Evolutionary conservation across 2,113 vertebrate genomes (phyloP), one percentile per base, ranked within the genome.

Genomic region (Crotophaga sulcirostris): DNA sequence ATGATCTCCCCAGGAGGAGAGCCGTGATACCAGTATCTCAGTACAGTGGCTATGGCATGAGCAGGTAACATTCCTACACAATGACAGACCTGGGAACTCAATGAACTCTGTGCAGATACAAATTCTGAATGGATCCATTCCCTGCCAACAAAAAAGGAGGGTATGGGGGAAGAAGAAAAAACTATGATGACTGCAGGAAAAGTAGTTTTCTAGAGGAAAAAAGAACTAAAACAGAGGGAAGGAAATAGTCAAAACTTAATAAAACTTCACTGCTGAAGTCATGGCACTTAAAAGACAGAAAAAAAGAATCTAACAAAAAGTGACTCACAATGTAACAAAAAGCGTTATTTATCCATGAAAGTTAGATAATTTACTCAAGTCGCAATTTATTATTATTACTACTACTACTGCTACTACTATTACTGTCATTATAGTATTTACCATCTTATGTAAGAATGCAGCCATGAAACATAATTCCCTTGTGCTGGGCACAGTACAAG

Each of bases 101-200:
- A 49, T 2, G 33, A 78, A 47, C 87, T 75, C 24, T 98, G 93
- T 49, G 93, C 94, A 36, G 66, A 74, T 6, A 97, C 94, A 40
- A 99, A 97, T 54, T 99, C 98, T 44, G 91, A 97, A 64, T 96
- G 95, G 73, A 99, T 13, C 99, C 99, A 99, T 26, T 98, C 96
- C 0, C 99, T 99, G 78, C 52, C 40, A 91, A 69, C 9, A 84
- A 83, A 77, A 74, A 94, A n/a, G 33, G 26, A 2, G 0, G 2
- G 2, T 3, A 20, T 3, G 8, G 18, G 28, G 86, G 33, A 66
- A 87, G 3, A 62, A 11, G 7, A 56, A 79, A 90, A 82, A 60
- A 7, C 26, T 69, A 69, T 54, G 16, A 29, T 31, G 45, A 73
- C 6, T 55, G 51, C 26, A 83, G 38, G n/a, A 92, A 82, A 29